Percentiles rank a stretch among this genome's conserved stretches.
phyloP scores from a whole-genome alignment of 1,140 invertebrate species.

The Globodera ellingtonae region DNA sequence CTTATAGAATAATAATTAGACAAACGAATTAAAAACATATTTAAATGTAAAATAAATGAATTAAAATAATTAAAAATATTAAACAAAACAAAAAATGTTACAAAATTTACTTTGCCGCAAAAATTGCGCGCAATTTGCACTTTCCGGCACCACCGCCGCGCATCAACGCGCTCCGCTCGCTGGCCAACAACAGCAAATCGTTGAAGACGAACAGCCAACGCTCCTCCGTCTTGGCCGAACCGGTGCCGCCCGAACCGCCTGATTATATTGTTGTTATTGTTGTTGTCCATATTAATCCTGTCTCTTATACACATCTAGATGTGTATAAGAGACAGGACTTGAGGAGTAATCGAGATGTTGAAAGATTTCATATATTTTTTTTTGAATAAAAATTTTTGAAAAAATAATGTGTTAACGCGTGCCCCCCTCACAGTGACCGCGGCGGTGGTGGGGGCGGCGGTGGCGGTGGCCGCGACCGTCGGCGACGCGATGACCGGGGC shows the following conservation, averaged over 20 bases:
- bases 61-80: too few species aligned
- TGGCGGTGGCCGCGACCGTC: constrained; percentile 21
- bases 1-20: too few species aligned
- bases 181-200: constrained; percentile 72
- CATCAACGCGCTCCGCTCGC: constrained; percentile 67
- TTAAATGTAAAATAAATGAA: too few species aligned
- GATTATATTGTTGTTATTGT: background rate
- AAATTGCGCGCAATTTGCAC: constrained; percentile 69
- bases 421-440: background rate
- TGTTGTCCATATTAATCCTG: too few species aligned
- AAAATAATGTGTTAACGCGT: background rate
- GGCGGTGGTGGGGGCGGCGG: constrained; percentile 35
- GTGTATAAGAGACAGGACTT: too few species aligned
- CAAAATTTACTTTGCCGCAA: constrained; percentile 65
- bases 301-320: too few species aligned
- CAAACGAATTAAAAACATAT: too few species aligned
- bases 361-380: too few species aligned
- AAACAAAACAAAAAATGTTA: too few species aligned
- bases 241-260: background rate
- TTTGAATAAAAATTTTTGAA: too few species aligned
- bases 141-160: constrained; percentile 62
- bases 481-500: constrained; percentile 4
- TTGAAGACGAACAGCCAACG: constrained; percentile 73
- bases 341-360: too few species aligned
- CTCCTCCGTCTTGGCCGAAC: constrained; percentile 56